Base-by-base conservation (phyloP, 2,888 invertebrate genomes). In the Pollenia labialis region DNA sequence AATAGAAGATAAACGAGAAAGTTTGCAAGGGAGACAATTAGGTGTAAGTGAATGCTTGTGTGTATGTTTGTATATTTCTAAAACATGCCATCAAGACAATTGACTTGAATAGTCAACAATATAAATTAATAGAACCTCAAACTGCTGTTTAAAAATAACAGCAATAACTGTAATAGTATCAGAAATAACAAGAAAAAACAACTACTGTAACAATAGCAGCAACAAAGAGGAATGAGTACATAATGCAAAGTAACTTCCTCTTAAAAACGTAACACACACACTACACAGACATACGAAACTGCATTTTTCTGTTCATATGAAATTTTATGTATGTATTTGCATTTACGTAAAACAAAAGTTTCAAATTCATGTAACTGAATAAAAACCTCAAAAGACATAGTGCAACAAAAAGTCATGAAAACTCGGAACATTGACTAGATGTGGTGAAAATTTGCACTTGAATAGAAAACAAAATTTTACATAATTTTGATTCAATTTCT, bases 71-170 rank as follows among this genome's bases (percentile, higher is more conserved):
- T 56, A 44, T 66, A 42, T 74, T 46, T 56, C 42, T 71, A 68
- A 68, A 66, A 75, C 11, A 46, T 58, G 46, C 14, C 32, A 66
- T 68, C 12, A 75, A 72, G 60, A 83, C 76, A 83, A 87, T 81
- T 83, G 66, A 83, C 75, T 87, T 81, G 40, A 76, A 81, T 72
- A 83, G 76, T 81, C 80, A 87, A 77, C 71, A 83, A 64, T 50
- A 79, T 80, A 80, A 72, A 83, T 86, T 83, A 86, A 83, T 76
- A 54, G 69, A 75, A 83, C 23, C 79, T 83, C 80, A 83, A 76
- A 71, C 76, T 72, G n/a, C 40, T 32, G 40, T 64, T 75, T 16
- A 60, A 56, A 76, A 80, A 69, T 40, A 66, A 18, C 52, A 75
- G 52, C 64, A 86, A 82, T 56, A 76, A 40, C 18, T 56, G 14